Evolutionary conservation across 2,888 invertebrate species (phyloP), one percentile per base, ranked within the genome.

Genomic region (Rapana venosa): DNA sequence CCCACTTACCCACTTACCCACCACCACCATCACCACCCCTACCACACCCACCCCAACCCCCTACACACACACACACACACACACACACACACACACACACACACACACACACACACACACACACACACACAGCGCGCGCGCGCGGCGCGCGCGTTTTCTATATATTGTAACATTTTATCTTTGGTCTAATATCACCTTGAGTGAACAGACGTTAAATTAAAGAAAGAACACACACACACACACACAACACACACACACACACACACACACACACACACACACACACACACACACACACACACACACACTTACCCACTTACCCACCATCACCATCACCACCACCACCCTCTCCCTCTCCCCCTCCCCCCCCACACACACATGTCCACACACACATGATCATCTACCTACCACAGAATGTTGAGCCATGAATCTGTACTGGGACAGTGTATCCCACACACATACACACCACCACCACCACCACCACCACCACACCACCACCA

Each of bases 371-470:
- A 20, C 86, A 86, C 30, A 30, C 77, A 8, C 58, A 8, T 58
- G 11, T 15, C 58, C 58, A n/a, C n/a, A n/a, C n/a, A 13, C 15
- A 13, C 15, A 8, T 58, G 58, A 8, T 58, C 58, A 13, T n/a
- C 77, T 15, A 90, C 87, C 90, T 90, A 94, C 94, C 92, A 92
- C 90, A 8, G 93, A 92, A 84, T 92, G 92, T 56, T 93, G 94
- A 36, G 94, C 94, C 74, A 94, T 93, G 61, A 96, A 89, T 88
- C 94, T 94, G 93, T 95, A 96, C 30, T 94, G 93, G 70, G 92
- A 93, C 90, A 94, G 94, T 13, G 94, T 92, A 91, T 96, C 96
- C 26, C 91, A n/a, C n/a, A n/a, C n/a, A n/a, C n/a, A n/a, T n/a
- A n/a, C n/a, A n/a, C n/a, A n/a, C n/a, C n/a, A n/a, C n/a, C n/a